Evolutionary conservation across 1,140 invertebrate genomes (phyloP), one percentile per base, ranked within the genome.

Genomic region (Marisa cornuarietis): DNA sequence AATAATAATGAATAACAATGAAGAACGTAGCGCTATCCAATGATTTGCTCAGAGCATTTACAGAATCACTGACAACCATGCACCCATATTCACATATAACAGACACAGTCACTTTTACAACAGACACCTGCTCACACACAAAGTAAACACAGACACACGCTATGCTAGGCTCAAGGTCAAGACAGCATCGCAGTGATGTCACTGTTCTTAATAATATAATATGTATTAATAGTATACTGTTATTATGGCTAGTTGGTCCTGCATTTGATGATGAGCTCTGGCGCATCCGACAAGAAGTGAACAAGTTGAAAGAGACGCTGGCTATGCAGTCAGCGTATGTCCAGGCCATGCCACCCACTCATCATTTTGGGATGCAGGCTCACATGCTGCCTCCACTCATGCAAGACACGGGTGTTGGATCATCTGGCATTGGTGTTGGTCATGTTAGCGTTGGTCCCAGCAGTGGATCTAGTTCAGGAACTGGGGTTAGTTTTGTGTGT

Each of bases 311-410:
- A 63, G 85, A 88, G 72, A 88, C 85, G 10, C 79, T 88, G 24
- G 85, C 85, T 74, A 87, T 87, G 85, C 87, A 88, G 85, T 86
- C 85, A 62, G 84, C 85, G 6, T 87, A 88, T 74, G 82, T 88
- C 14, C 85, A 88, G 77, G 83, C 81, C 58, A 86, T 87, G 87
- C 84, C 85, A 13, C 51, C 69, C 49, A 66, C 83, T 8, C 65
- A 76, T 14, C 79, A 82, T 13, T 79, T 83, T 16, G 84, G 66
- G 54, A 82, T 79, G 4, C 82, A 84, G 61, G 81, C 82, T 20
- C 81, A 77, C 20, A 58, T 68, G 6, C 76, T 63, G 18, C 76
- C 76, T 1, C 76, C 76, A 24, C 65, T 68, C 24, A 0, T 77
- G 13, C 9, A 62, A 16, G 49, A 26, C n/a, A 51, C 24, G 0